Conservation (phyloP, 2,888 invertebrate species). For the Dynastes grantii region DNA sequence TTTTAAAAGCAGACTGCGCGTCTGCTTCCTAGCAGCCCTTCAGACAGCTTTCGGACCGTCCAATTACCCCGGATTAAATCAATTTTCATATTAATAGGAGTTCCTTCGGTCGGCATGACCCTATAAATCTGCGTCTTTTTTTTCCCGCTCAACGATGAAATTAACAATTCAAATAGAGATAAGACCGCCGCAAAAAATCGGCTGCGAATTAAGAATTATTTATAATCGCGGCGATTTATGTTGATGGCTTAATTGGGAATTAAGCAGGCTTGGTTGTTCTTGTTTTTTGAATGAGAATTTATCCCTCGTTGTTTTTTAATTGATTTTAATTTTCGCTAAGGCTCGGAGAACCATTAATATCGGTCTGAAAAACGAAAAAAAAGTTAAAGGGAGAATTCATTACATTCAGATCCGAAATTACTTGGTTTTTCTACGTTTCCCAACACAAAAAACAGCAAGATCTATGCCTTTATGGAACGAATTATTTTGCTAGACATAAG, state of each 20-base stretch:
- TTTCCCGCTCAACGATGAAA: constrained; percentile 26
- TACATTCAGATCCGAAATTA: no score
- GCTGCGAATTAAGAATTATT: constrained; percentile 29
- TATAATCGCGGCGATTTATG: constrained; percentile 34
- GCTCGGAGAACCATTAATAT: no score
- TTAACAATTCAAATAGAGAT: constrained; percentile 46
- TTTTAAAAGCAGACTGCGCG: background rate
- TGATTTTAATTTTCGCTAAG: no score
- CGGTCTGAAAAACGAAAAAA: no score
- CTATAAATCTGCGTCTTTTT: constrained; percentile 40
- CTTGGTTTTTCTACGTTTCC: no score
- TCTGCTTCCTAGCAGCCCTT: constrained; percentile 23
- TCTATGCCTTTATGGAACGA: no score
- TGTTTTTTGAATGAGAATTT: background rate
- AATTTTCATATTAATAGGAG: constrained; percentile 45
- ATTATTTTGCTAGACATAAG: no score
- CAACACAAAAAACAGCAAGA: no score
- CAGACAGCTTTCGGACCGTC: constrained; percentile 9
- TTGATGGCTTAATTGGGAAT: constrained; percentile 31
- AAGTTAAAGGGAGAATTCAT: no score
- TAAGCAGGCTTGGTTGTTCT: background rate
- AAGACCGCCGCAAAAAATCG: constrained; percentile 6
- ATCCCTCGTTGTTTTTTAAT: no score
- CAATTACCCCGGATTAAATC: constrained; percentile 46
- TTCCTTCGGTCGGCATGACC: constrained; percentile 12